Base-by-base conservation (phyloP, 2,888 invertebrate genomes). In the Onchidella celtica region DNA sequence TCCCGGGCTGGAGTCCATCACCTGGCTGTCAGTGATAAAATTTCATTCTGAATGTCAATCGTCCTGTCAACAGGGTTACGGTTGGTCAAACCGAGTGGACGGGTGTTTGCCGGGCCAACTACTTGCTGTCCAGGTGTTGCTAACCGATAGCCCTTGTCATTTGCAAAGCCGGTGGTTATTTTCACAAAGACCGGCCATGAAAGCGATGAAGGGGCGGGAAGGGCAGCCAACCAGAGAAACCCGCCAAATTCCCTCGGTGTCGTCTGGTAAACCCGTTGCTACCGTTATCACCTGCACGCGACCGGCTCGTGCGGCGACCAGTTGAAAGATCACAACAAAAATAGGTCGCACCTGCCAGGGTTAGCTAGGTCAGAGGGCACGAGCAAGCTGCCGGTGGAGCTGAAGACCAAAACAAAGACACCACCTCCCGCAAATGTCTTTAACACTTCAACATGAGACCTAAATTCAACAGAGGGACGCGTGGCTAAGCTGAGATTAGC, bases 201-300 rank as follows among this genome's bases (percentile, higher is more conserved):
- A 66, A 66, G n/a, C 32, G 32, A 66, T 38, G 1, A 57, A 66
- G n/a, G 47, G 32, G 65, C 57, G 1, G 66, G 4, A 11, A 17
- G 61, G 38, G 47, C 63, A 9, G 17, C 21, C 21, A 74, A 6
- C 59, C n/a, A 17, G 29, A 77, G 38, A 1, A 38, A 59, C 78
- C 78, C 78, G 78, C 78, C 78, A 69, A 69, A 78, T 76, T 76
- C 66, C 55, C n/a, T 0, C 21, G 57, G 38, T 59, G 69, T 69
- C 59, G 27, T 38, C 40, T 69, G 55, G n/a, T 36, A 38, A 32
- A n/a, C 40, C 34, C 6, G 14, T 32, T 3, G 47, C 40, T n/a
- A 27, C 79, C 70, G 63, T 72, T 79, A 79, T 72, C 79, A 72
- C 79, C 79, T 72, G 79, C 79, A 72, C 79, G 79, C 70, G 79